Evolutionary conservation across 2,888 invertebrate species (phyloP).

Genomic region (Cantharis rufa): DNA sequence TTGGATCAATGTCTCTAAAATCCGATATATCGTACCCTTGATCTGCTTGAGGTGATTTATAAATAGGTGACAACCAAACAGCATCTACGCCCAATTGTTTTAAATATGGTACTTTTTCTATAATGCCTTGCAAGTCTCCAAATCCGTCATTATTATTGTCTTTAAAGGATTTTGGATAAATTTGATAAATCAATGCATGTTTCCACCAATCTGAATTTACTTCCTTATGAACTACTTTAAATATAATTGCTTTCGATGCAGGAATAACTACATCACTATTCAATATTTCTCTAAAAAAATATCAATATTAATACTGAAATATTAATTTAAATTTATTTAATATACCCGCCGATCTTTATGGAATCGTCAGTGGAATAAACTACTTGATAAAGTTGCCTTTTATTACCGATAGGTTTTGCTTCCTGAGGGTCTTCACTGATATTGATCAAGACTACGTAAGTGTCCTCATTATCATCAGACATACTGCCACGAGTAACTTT

Average conservation of each 20-base stretch:
- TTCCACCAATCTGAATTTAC: conserved; percentile 76
- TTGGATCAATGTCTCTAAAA: conserved; percentile 71
- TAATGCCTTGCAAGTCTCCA: conserved; percentile 80
- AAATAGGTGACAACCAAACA: conserved; percentile 86
- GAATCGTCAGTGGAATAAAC: background rate
- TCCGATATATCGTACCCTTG: conserved; percentile 87
- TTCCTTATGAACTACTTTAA: background rate
- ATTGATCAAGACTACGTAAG: background rate
- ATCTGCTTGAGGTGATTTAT: conserved; percentile 81
- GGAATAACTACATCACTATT: background rate
- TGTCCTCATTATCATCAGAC: background rate
- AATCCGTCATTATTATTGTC: conserved; percentile 83
- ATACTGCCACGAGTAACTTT: background rate
- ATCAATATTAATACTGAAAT: background rate
- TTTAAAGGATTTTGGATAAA: conserved; percentile 76
- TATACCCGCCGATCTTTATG: background rate
- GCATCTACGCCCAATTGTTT: conserved; percentile 71
- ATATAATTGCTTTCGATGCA: background rate
- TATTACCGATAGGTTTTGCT: background rate
- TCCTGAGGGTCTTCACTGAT: background rate
- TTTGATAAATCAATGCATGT: conserved; percentile 79
- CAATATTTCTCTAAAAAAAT: background rate
- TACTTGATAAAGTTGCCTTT: background rate
- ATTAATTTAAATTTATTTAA: background rate
- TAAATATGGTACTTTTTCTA: conserved; percentile 44